These are phyloP conservation scores for Misgurnus mizolepis DNA, from an alignment of 2,113 vertebrate genomes.

Conservation along the genomic window DNA sequence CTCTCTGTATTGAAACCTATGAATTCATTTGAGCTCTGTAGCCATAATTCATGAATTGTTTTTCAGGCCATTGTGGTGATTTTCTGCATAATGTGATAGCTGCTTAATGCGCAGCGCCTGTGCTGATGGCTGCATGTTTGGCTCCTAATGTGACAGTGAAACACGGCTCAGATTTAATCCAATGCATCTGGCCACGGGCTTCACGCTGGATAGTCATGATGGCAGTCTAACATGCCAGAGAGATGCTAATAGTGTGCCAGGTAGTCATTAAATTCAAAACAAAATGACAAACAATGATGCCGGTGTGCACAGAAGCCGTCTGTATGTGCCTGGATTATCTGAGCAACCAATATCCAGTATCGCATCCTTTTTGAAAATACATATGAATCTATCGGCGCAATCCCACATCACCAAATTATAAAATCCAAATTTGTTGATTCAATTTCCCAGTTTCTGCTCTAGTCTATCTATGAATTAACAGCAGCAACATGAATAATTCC, in stretches of 20 bases:
- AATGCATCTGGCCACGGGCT: conserved; percentile 58
- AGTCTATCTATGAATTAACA: too few species aligned
- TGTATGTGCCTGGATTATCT: conserved; percentile 59
- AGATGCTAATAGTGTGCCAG: conserved; percentile 59
- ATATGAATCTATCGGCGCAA: not conserved
- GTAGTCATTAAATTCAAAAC: conserved; percentile 47
- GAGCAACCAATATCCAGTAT: conserved; percentile 42
- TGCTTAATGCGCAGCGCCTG: conserved; percentile 11
- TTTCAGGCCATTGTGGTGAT: conserved; percentile 26
- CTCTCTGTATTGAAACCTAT: not conserved
- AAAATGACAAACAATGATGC: conserved; percentile 56
- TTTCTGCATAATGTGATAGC: conserved; percentile 49
- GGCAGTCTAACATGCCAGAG: conserved; percentile 58
- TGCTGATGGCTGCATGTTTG: conserved; percentile 38
- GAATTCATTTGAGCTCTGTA: not conserved
- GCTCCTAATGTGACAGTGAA: conserved; percentile 29
- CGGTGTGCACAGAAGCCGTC: conserved; percentile 57
- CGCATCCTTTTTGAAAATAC: too few species aligned
- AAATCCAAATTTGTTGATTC: too few species aligned
- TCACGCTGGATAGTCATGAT: conserved; percentile 59
- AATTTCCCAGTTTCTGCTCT: too few species aligned
- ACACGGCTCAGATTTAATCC: conserved; percentile 59
- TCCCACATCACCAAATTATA: conserved; percentile 50
- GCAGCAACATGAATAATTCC: too few species aligned
- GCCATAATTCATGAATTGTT: conserved; percentile 35